Evolutionary conservation across 2,113 vertebrate genomes (phyloP), one percentile per base, ranked within the genome.

Genomic region (Hyaena hyaena): DNA sequence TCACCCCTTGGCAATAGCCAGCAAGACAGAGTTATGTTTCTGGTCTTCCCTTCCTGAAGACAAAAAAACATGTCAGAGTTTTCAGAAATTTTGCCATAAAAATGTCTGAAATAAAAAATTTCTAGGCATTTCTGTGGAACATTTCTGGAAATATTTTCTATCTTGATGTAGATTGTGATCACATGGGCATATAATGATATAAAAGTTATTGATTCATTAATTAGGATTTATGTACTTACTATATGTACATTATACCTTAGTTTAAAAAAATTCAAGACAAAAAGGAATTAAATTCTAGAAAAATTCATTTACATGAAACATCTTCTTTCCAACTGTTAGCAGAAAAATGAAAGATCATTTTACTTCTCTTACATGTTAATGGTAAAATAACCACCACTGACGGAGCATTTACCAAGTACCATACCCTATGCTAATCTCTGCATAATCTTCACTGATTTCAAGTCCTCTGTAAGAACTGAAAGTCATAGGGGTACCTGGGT

Each of bases 61-160:
- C 23, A 92, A 85, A 90, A 90, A 73, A 50, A 2, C 43, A 86
- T 35, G 7, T 43, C 35, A 92, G 83, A 74, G 7, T 92, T 84
- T 86, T 76, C 63, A 80, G 88, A 90, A 93, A 90, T 80, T 61
- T 92, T 55, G 1, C 55, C 26, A 81, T 88, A 81, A 92, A 88
- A 84, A 58, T 45, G 7, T 77, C 43, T 65, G 76, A 91, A 88
- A 43, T 93, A 10, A 63, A 26, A 90, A 95, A 83, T 17, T 83
- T 79, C 31, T 83, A 89, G 61, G 11, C 11, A 73, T 93, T 77
- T 94, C 63, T 94, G 19, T 63, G n/a, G 39, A 21, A 12, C 19
- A n/a, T 55, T 90, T 81, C 88, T 86, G 55, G 24, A 90, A 95
- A 93, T 83, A 11, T 69, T 63, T 35, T 81, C 8, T 77, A 10